A percentile compares a stretch with the other conserved stretches of the same genome.
Conservation (phyloP, 2,797 vertebrate genomes). For the Antennarius maculatus region DNA sequence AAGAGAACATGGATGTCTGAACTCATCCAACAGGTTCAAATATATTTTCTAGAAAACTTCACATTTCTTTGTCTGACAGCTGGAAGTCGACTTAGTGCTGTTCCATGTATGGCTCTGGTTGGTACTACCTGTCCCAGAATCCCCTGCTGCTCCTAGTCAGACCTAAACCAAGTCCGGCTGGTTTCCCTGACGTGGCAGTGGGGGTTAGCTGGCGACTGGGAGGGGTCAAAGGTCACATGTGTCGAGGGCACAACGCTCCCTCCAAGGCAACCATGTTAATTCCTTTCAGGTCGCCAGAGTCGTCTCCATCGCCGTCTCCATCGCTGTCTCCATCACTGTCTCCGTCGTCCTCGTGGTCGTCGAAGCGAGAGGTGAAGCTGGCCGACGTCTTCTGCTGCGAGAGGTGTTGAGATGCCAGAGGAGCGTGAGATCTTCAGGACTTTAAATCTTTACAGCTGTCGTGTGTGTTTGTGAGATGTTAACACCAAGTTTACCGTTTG, state of each 20-base stretch:
- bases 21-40: no score
- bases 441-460: no score
- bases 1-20: no score
- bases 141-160: slow-evolving; percentile 7
- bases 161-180: background rate
- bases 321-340: no score
- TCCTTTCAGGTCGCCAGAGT: slow-evolving; percentile 73
- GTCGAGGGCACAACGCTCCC: slow-evolving; percentile 85
- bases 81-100: no score
- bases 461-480: no score
- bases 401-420: background rate
- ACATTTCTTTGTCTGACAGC: no score
- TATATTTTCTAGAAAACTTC: no score
- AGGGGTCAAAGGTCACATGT: slow-evolving; percentile 72
- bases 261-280: slow-evolving; percentile 83
- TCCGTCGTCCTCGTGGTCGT: slow-evolving; percentile 76
- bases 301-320: slow-evolving; percentile 82
- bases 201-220: no score
- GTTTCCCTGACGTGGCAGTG: background rate
- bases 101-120: background rate
- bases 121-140: slow-evolving; percentile 26
- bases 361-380: slow-evolving; percentile 57
- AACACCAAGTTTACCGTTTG: slow-evolving; percentile 50
- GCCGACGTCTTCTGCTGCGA: slow-evolving; percentile 62
- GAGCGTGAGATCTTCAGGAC: no score